Base-by-base conservation (phyloP, 1,140 invertebrate genomes). In the Bombus balteatus region DNA sequence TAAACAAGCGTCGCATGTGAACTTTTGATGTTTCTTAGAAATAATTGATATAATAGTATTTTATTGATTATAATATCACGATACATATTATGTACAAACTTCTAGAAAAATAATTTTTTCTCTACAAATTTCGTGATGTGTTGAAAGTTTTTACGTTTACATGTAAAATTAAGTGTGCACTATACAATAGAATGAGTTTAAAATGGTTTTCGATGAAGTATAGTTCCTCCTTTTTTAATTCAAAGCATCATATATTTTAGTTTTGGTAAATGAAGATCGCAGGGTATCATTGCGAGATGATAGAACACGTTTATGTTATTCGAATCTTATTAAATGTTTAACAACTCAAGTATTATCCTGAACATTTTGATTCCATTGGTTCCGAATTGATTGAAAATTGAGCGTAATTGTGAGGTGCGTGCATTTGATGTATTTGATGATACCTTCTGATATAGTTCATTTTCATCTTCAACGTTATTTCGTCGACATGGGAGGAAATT, bases 91-190 rank as follows among this genome's bases (percentile, higher is more conserved):
- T 39, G 65, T 53, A 57, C 28, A 57, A 72, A 70, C 28, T 28
- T 39, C 18, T 82, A 22, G 34, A 43, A 74, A 74, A 59, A 62
- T 82, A 39, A 15, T 5, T 75, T 41, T 65, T 39, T 13, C 12
- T 47, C 34, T 22, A 13, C 41, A 9, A 15, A 32, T 83, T 66
- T 34, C 66, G 57, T 66, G 59, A 82, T 53, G 15, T 37, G 22
- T 68, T 43, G 34, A n/a, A 72, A 57, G 25, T 57, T 71, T 18
- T 41, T 80, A 80, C 13, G 25, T 81, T 73, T 78, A 78, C n/a
- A n/a, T 62, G 62, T 81, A 43, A 73, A 71, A 9, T 72, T 62
- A 43, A 28, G 12, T 13, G 10, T 28, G 28, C 37, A 12, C 5
- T 34, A 32, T 15, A 34, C 37, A 47, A n/a, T 41, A 77, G 57